These are phyloP conservation scores for Catocala nupta DNA, from an alignment of 2,888 invertebrate species.

Conservation along the genomic window DNA sequence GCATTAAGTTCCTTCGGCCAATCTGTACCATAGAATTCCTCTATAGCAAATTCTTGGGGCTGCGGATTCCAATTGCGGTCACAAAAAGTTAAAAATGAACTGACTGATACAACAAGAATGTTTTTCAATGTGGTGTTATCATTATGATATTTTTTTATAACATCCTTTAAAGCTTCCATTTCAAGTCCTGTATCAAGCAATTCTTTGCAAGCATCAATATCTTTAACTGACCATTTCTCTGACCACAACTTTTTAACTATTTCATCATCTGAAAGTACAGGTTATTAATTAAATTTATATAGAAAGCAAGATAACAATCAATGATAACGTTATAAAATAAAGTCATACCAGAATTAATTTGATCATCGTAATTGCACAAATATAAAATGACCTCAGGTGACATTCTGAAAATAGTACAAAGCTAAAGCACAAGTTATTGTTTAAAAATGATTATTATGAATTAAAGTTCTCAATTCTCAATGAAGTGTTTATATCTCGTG, in stretches of 20 bases:
- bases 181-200: constrained; percentile 67
- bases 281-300: constrained; percentile 1
- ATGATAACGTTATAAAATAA: constrained; percentile 11
- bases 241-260: constrained; percentile 68
- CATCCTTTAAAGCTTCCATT: constrained; percentile 54
- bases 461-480: too few relatives aligned
- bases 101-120: constrained; percentile 87
- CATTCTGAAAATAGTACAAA: constrained; percentile 34
- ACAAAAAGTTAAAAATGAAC: constrained; percentile 91
- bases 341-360: constrained; percentile 63
- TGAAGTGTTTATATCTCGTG: constrained; percentile 17
- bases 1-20: constrained; percentile 81
- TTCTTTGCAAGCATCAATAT: constrained; percentile 63
- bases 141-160: constrained; percentile 60
- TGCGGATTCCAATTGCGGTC: constrained; percentile 95
- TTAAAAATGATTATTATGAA: neutral
- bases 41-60: constrained; percentile 72
- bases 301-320: neutral
- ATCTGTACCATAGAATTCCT: constrained; percentile 72
- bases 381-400: constrained; percentile 50
- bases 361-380: constrained; percentile 78
- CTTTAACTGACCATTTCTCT: constrained; percentile 67
- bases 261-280: constrained; percentile 60
- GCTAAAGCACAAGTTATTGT: neutral
- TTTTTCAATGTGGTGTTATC: constrained; percentile 62